These are phyloP conservation scores for Pterophyllum scalare DNA, from an alignment of 2,113 vertebrate genomes.

Conservation along the genomic window DNA sequence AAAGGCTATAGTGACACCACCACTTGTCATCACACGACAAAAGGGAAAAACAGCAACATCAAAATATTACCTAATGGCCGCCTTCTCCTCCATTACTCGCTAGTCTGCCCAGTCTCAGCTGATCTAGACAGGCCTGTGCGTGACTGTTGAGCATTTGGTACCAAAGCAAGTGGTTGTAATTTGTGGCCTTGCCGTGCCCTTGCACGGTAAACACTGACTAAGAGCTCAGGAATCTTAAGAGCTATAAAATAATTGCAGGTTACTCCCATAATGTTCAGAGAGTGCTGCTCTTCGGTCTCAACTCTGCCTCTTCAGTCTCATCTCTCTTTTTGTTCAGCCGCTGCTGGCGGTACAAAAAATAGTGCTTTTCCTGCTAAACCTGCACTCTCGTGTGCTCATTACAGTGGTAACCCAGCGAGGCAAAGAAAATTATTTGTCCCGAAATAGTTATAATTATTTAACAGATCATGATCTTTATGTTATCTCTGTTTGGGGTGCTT, in stretches of 20 bases:
- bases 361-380: neutral
- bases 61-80: slow-evolving; percentile 11
- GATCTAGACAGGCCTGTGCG: slow-evolving; percentile 72
- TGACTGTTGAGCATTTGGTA: slow-evolving; percentile 88
- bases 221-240: slow-evolving; percentile 91
- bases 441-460: neutral
- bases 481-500: neutral
- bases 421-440: neutral
- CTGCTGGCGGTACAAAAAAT: neutral
- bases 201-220: slow-evolving; percentile 89
- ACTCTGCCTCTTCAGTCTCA: slow-evolving; percentile 48
- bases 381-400: neutral
- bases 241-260: slow-evolving; percentile 94
- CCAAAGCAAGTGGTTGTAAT: slow-evolving; percentile 90
- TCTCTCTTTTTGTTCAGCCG: slow-evolving; percentile 34
- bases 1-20: neutral
- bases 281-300: slow-evolving; percentile 73
- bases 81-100: slow-evolving; percentile 14
- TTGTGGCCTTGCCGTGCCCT: slow-evolving; percentile 85
- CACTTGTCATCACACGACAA: neutral
- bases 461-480: neutral
- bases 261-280: slow-evolving; percentile 84
- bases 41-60: slow-evolving; percentile 8
- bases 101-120: slow-evolving; percentile 35
- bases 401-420: neutral